Base-by-base conservation (phyloP, 2,888 invertebrate species). In the Acronicta leporina region DNA sequence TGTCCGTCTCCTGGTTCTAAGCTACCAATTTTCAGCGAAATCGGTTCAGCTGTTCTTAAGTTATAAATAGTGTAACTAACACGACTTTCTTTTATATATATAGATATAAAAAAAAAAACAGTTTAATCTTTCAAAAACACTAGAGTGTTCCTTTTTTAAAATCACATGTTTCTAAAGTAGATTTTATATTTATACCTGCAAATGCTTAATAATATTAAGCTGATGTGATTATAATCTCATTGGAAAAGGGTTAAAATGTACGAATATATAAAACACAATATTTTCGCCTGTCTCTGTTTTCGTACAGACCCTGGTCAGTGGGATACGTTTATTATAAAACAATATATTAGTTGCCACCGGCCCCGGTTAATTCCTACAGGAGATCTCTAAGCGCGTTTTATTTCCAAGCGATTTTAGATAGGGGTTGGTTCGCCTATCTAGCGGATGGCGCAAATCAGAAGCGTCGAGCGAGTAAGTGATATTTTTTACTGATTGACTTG, bases 391-490 rank as follows among this genome's bases (percentile, higher is more conserved):
- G 82, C 85, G 87, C 83, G 91, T 92, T 92, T 93, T 92, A 92
- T 92, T 92, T 92, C 86, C 85, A 89, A 92, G 85, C 92, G 92
- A 87, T 93, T 92, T 93, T 89, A 90, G 92, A 92, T 93, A 91
- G 90, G 91, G 92, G 87, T 88, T 83, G 84, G 83, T 79, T 78
- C 73, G 80, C 77, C 75, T 77, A 80, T 70, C 75, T 62, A 61
- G 49, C 40, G 27, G 5, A 47, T 63, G 79, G 77, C 15, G n/a
- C 30, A 67, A 74, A 66, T 0, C 0, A 55, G 0, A 8, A 74
- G 79, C 13, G 43, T 25, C 0, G 0, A 42, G 63, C 55, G 61
- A n/a, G 38, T 2, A 35, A 35, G 35, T n/a, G 5, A 9, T 27
- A 11, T 33, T 33, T 10, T 25, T 27, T 27, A 20, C 2, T 20